phyloP scores from a whole-genome alignment of 2,113 vertebrate genomes.

The Pseudopipra pipra region DNA sequence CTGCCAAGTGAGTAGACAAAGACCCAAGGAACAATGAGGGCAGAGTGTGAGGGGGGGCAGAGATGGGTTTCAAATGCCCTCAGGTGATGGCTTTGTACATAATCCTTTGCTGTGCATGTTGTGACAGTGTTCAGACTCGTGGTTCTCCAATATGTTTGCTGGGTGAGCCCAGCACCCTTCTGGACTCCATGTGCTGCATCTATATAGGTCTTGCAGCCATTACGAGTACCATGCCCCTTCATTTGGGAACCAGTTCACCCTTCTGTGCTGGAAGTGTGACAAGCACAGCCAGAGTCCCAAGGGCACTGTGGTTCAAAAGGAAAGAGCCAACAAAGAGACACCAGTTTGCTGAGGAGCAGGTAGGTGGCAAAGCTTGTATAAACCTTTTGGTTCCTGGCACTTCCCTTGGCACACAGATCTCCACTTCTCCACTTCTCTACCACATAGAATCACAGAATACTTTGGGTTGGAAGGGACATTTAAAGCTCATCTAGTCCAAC shows the following conservation, averaged over 20 bases:
- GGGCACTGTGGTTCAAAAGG: background rate
- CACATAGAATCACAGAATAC: background rate
- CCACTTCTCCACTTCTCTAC: background rate
- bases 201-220: background rate
- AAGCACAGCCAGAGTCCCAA: background rate
- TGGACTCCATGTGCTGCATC: background rate
- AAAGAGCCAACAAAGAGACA: background rate
- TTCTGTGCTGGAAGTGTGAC: background rate
- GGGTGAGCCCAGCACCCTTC: background rate
- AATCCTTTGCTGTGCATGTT: too few species aligned
- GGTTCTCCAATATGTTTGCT: background rate
- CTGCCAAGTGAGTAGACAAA: constrained; percentile 87
- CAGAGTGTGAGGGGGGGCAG: background rate
- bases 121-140: background rate
- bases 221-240: background rate
- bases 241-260: background rate
- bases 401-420: background rate
- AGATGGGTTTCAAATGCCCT: background rate
- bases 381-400: background rate
- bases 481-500: background rate
- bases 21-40: background rate
- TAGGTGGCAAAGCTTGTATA: background rate
- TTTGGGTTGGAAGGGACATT: background rate
- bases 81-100: background rate
- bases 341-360: background rate